Evolutionary conservation across 2,113 vertebrate species (phyloP).

Genomic region (Rhipidura dahli): DNA sequence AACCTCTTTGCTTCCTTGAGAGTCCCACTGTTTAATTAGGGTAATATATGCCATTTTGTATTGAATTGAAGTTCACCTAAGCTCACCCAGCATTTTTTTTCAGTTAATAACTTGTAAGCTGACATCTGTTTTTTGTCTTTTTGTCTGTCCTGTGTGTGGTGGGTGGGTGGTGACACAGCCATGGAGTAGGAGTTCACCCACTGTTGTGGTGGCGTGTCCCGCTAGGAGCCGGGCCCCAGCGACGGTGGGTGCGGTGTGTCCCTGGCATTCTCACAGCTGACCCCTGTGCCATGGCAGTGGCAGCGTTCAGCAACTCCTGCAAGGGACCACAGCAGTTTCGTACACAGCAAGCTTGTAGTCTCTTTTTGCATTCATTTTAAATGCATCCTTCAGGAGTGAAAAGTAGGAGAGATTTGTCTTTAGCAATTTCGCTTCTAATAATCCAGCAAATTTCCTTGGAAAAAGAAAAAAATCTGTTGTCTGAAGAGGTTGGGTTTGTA

Average conservation of each 20-base stretch:
- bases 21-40: slow-evolving; percentile 40
- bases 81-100: background rate
- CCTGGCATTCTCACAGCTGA: background rate
- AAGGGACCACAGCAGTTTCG: background rate
- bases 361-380: background rate
- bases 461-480: background rate
- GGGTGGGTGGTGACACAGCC: background rate
- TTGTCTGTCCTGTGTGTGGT: background rate
- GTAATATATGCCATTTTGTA: background rate
- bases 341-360: background rate
- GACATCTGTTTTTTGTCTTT: background rate
- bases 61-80: slow-evolving; percentile 18
- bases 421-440: background rate
- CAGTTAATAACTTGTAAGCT: background rate
- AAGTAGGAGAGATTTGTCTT: background rate
- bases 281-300: background rate
- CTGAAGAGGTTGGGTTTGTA: background rate
- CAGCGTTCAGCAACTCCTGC: background rate
- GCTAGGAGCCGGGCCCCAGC: background rate
- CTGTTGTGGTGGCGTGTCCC: background rate
- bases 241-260: background rate
- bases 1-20: background rate
- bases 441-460: background rate
- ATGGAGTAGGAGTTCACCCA: background rate
- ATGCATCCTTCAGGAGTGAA: background rate